phyloP scores from a whole-genome alignment of 2,797 vertebrate genomes.

The Molossus molossus region DNA sequence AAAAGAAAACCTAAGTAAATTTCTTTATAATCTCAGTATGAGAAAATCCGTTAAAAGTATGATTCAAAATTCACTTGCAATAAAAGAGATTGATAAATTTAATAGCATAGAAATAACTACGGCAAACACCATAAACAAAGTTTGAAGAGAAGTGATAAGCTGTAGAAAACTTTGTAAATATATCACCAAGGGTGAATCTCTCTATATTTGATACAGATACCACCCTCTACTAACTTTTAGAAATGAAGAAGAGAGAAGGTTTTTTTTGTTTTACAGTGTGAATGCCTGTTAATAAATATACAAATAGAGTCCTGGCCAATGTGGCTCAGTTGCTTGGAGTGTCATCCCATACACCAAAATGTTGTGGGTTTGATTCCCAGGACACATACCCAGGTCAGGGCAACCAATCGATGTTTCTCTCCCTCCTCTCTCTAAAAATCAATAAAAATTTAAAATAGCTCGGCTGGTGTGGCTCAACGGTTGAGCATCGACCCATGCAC shows the following conservation, averaged over 20 bases:
- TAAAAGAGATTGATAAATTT: background rate
- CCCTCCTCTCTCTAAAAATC: background rate
- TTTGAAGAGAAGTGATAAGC: conserved; percentile 31
- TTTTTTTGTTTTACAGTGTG: background rate
- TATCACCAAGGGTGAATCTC: background rate
- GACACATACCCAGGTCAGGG: background rate
- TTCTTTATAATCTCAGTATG: background rate
- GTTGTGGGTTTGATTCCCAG: background rate
- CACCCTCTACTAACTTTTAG: background rate
- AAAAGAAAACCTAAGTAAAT: background rate
- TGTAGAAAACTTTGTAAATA: background rate
- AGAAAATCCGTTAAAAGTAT: conserved; percentile 19
- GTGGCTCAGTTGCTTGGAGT: background rate
- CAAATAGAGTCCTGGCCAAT: background rate
- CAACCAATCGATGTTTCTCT: background rate
- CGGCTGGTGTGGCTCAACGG: background rate
- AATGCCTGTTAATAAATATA: background rate
- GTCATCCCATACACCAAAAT: background rate
- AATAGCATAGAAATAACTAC: background rate
- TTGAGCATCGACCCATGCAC: background rate
- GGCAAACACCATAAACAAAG: background rate
- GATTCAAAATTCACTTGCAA: background rate
- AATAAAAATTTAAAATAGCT: background rate
- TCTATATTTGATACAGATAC: background rate
- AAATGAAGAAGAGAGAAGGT: background rate